These are phyloP conservation scores for Nephrocerus scutellatus DNA, from an alignment of 2,888 invertebrate species.

Conservation along the genomic window DNA sequence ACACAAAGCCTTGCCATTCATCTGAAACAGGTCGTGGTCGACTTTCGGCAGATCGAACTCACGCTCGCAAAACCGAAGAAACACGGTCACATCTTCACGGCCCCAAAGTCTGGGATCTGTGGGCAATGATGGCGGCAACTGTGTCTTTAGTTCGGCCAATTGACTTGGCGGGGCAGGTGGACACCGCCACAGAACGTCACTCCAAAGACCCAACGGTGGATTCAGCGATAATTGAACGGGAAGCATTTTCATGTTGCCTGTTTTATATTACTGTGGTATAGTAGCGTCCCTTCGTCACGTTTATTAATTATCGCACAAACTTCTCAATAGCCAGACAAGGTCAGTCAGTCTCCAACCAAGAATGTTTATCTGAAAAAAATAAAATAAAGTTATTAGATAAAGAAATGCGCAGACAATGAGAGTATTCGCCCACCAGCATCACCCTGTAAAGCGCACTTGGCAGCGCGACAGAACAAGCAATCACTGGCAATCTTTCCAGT, in stretches of 20 bases:
- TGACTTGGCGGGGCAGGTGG: slow-evolving; percentile 72
- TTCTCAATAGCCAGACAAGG: too few species aligned
- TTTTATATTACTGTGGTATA: too few species aligned
- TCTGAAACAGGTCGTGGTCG: slow-evolving; percentile 89
- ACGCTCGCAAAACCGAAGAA: slow-evolving; percentile 84
- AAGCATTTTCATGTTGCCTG: slow-evolving; percentile 61
- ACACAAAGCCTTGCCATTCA: slow-evolving; percentile 95
- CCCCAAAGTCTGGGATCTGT: slow-evolving; percentile 87
- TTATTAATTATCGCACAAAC: too few species aligned
- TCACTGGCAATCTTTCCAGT: too few species aligned
- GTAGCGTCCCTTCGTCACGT: too few species aligned
- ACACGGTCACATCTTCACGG: slow-evolving; percentile 79
- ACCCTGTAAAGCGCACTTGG: too few species aligned
- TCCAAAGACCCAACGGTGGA: slow-evolving; percentile 73
- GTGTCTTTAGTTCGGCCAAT: slow-evolving; percentile 77
- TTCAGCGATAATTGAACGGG: slow-evolving; percentile 65
- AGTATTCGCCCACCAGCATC: too few species aligned
- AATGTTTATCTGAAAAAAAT: too few species aligned
- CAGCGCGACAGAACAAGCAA: too few species aligned
- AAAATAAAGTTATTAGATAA: too few species aligned
- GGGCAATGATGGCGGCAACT: slow-evolving; percentile 74
- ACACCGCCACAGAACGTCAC: slow-evolving; percentile 82
- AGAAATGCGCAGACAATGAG: too few species aligned
- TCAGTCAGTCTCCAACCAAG: too few species aligned
- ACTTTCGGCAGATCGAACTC: slow-evolving; percentile 88